These are phyloP conservation scores for Lates calcarifer DNA, from an alignment of 2,113 vertebrate species.

Conservation along the genomic window DNA sequence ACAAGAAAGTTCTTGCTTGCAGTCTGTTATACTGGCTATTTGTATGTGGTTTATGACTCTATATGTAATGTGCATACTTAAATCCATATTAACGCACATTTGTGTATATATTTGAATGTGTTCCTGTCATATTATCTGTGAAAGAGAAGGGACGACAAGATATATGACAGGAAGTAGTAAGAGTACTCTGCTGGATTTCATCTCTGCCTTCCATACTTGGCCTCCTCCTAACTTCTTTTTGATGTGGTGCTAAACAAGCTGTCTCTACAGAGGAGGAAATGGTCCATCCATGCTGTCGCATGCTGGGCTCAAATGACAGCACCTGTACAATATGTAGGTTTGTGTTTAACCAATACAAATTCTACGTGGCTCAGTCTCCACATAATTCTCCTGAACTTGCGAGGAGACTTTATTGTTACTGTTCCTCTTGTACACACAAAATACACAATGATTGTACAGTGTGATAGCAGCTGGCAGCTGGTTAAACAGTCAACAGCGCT, in stretches of 20 bases:
- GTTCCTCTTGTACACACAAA: slow-evolving; percentile 13
- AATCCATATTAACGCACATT: slow-evolving; percentile 5
- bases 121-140: neutral
- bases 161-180: slow-evolving; percentile 84
- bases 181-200: slow-evolving; percentile 72
- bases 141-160: neutral
- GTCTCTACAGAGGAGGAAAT: slow-evolving; percentile 51
- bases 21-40: neutral
- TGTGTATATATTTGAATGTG: slow-evolving; percentile 6
- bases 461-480: slow-evolving; percentile 63
- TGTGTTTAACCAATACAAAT: too few relatives aligned
- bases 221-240: slow-evolving; percentile 72
- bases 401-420: neutral
- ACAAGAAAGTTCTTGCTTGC: slow-evolving; percentile 19
- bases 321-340: slow-evolving; percentile 57
- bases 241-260: slow-evolving; percentile 85
- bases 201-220: slow-evolving; percentile 63
- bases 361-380: too few relatives aligned
- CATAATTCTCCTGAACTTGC: neutral
- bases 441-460: slow-evolving; percentile 36
- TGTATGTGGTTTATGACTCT: neutral
- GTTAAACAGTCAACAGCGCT: slow-evolving; percentile 55
- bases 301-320: slow-evolving; percentile 35
- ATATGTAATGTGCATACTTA: neutral
- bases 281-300: slow-evolving; percentile 43